phyloP scores from a whole-genome alignment of 2,113 vertebrate species.

The Microtus pennsylvanicus region DNA sequence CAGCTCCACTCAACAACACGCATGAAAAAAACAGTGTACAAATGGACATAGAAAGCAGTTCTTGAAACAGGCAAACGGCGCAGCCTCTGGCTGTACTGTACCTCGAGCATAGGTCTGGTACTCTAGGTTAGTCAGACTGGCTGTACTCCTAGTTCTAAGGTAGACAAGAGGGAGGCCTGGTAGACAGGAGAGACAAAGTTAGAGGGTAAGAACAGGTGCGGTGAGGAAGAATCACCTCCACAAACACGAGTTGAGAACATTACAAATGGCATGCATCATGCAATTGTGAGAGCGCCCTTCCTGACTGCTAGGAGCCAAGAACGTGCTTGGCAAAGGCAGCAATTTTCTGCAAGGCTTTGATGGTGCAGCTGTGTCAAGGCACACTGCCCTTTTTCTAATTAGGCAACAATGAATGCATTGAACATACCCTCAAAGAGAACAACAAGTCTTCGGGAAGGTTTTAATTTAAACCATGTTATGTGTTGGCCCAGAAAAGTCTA shows the following conservation, averaged over 20 bases:
- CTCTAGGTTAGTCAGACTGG: slow-evolving; percentile 98
- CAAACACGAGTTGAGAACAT: slow-evolving; percentile 38
- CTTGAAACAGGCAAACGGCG: slow-evolving; percentile 59
- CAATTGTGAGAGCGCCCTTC: background rate
- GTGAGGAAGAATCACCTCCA: slow-evolving; percentile 52
- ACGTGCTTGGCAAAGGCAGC: background rate
- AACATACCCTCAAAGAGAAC: slow-evolving; percentile 14
- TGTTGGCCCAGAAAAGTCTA: background rate
- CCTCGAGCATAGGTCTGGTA: slow-evolving; percentile 97
- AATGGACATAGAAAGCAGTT: slow-evolving; percentile 54
- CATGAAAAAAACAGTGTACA: background rate
- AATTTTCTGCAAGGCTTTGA: background rate
- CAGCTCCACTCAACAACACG: background rate
- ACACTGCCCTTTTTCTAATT: background rate
- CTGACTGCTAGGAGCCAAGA: background rate
- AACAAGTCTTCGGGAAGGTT: slow-evolving; percentile 23
- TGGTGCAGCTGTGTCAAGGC: background rate
- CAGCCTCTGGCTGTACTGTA: slow-evolving; percentile 89
- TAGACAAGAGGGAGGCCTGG: slow-evolving; percentile 97
- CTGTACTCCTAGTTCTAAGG: slow-evolving; percentile 99
- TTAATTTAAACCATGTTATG: slow-evolving; percentile 11
- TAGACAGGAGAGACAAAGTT: slow-evolving; percentile 93
- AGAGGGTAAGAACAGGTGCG: slow-evolving; percentile 82
- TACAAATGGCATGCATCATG: slow-evolving; percentile 30
- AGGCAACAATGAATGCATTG: slow-evolving; percentile 12